phyloP scores from a whole-genome alignment of 2,797 vertebrate genomes.

The Anguilla megastoma region DNA sequence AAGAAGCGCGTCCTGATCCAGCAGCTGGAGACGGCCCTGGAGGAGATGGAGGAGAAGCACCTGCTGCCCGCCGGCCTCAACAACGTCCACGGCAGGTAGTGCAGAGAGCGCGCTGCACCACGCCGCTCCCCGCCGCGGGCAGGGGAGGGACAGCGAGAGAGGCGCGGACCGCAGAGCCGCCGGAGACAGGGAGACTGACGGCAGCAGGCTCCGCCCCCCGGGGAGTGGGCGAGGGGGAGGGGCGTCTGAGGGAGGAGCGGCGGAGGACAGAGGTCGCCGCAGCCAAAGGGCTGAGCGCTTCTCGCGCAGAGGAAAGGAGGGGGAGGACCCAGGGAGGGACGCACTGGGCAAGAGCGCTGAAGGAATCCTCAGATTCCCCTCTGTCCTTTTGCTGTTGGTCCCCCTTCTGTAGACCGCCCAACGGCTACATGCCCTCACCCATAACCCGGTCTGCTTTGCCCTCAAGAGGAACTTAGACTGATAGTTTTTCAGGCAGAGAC shows the following conservation, averaged over 20 bases:
- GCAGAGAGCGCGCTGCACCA: background rate
- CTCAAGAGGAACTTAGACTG: background rate
- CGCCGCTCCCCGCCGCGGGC: background rate
- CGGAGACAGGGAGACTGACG: background rate
- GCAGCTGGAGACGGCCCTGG: slow-evolving; percentile 86
- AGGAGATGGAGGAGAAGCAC: slow-evolving; percentile 78
- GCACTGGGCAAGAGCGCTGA: background rate
- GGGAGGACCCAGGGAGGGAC: background rate
- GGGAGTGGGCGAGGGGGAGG: background rate
- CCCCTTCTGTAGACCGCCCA: background rate
- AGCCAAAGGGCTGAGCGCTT: background rate
- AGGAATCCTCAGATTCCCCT: background rate
- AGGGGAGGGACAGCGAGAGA: background rate
- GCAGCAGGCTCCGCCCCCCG: background rate
- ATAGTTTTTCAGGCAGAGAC: background rate
- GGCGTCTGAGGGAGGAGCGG: too few species aligned
- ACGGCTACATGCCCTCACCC: background rate
- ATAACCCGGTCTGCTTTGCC: background rate
- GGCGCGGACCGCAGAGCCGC: background rate
- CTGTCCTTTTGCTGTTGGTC: background rate
- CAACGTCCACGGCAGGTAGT: slow-evolving; percentile 84
- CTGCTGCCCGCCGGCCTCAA: slow-evolving; percentile 68
- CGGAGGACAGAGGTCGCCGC: background rate
- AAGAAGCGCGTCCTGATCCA: slow-evolving; percentile 98
- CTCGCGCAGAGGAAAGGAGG: background rate